Conservation (phyloP, 2,113 vertebrate genomes). For the Odobenus rosmarus region DNA sequence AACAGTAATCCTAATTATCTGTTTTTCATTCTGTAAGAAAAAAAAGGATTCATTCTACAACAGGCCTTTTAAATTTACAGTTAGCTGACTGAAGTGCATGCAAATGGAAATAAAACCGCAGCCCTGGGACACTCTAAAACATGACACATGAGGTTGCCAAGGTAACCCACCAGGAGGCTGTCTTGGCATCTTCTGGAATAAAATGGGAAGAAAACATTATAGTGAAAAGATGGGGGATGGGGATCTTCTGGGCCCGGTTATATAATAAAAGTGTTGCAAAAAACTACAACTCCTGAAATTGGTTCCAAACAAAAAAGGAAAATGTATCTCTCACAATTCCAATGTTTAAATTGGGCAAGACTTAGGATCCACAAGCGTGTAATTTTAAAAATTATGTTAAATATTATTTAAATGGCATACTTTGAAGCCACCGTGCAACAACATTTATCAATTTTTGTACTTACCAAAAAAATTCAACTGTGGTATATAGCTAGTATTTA, state of each 20-base stretch:
- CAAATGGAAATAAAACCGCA: constrained; percentile 76
- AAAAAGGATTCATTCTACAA: constrained; percentile 52
- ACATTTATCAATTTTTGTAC: background rate
- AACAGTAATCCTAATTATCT: constrained; percentile 60
- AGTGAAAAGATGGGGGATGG: constrained; percentile 72
- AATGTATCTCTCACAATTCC: background rate
- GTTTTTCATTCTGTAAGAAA: constrained; percentile 40
- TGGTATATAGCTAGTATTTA: background rate
- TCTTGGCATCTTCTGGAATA: constrained; percentile 76
- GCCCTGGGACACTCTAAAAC: constrained; percentile 75
- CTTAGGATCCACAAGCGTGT: background rate
- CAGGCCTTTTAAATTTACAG: constrained; percentile 68
- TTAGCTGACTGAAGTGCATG: constrained; percentile 72
- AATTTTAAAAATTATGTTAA: background rate
- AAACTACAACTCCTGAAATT: constrained; percentile 52
- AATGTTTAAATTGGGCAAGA: background rate
- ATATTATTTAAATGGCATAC: background rate
- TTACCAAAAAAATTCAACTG: background rate
- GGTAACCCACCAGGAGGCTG: constrained; percentile 82
- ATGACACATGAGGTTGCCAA: constrained; percentile 79
- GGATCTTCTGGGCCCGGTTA: constrained; percentile 49
- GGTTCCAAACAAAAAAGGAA: constrained; percentile 54
- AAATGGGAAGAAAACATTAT: constrained; percentile 74
- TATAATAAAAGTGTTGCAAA: constrained; percentile 61
- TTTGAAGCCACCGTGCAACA: background rate